Evolutionary conservation across 2,888 invertebrate genomes (phyloP).

Genomic region (Lutraria lutraria): DNA sequence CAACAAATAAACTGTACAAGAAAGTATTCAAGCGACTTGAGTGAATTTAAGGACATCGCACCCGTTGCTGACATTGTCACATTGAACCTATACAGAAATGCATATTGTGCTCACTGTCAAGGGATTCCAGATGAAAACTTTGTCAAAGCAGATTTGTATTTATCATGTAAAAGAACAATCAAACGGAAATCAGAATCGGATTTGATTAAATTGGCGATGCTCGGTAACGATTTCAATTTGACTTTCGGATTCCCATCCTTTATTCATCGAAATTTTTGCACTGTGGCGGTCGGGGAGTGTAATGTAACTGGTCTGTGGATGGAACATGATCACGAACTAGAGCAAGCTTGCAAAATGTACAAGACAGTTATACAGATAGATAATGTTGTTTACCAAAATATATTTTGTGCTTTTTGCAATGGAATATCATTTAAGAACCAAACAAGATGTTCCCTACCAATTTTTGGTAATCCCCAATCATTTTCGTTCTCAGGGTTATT

Average conservation of each 20-base stretch:
- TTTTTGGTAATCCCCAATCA: neutral
- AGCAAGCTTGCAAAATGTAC: slow-evolving; percentile 27
- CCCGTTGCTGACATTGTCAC: slow-evolving; percentile 18
- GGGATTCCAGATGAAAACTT: neutral
- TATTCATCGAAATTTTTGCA: neutral
- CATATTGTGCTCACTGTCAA: slow-evolving; percentile 43
- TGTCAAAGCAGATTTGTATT: too few species aligned
- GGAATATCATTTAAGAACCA: neutral
- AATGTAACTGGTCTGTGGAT: slow-evolving; percentile 33
- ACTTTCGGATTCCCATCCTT: neutral
- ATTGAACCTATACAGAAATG: slow-evolving; percentile 38
- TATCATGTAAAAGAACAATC: neutral
- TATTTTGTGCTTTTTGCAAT: slow-evolving; percentile 44
- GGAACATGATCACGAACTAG: neutral
- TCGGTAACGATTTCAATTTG: neutral
- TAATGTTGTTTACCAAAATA: neutral
- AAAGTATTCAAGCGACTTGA: neutral
- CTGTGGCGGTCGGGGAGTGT: neutral
- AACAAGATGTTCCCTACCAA: neutral
- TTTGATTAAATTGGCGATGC: neutral
- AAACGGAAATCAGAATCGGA: neutral
- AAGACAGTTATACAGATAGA: neutral
- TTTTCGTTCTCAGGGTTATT: slow-evolving; percentile 41
- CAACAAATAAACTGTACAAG: slow-evolving; percentile 14
- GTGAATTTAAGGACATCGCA: slow-evolving; percentile 23